Base-by-base conservation (phyloP, 2,888 invertebrate genomes). In the Frankliniella intonsa region DNA sequence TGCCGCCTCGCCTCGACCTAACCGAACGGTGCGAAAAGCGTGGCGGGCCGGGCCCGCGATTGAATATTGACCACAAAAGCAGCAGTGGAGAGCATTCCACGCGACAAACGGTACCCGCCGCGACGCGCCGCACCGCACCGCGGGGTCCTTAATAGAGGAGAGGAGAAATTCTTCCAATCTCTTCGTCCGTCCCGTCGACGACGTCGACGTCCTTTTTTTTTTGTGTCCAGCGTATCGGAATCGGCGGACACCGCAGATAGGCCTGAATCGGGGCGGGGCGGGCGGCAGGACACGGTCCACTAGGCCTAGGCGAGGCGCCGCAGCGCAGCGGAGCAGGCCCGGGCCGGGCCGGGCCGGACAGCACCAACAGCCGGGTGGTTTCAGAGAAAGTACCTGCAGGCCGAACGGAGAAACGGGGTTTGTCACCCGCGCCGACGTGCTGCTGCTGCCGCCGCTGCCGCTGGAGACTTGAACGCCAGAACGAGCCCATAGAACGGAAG, bases 101-200 rank as follows among this genome's bases (percentile, higher is more conserved):
- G 9, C 69, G 25, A 76, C 69, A 25, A 76, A 76, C 69, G 69
- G 69, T 76, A 76, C 69, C 69, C 62, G n/a, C 19, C 62, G 19
- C 62, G 62, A 17, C 17, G 14, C 62, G 14, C 62, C n/a, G 62
- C 55, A 17, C 55, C 17, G 55, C 55, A 12, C 62, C 5, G 62
- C 62, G 62, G 62, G 69, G 25, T 76, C 69, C 69, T 76, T 76
- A 25, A 76, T 76, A 76, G 62, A 62, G 69, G 69, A 76, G 69
- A 76, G 69, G 69, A 76, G 69, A 76, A 76, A 76, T 76, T 25
- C 69, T 76, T 76, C 69, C 69, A 76, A 76, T 76, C 69, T 76
- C 69, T 25, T 69, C n/a, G 19, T 19, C 55, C 55, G 55, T 12
- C 38, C 38, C 55, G 55, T 12, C 55, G 62, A n/a, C 62, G 62